Conservation (phyloP, 2,113 vertebrate species). For the Nibea coibor region DNA sequence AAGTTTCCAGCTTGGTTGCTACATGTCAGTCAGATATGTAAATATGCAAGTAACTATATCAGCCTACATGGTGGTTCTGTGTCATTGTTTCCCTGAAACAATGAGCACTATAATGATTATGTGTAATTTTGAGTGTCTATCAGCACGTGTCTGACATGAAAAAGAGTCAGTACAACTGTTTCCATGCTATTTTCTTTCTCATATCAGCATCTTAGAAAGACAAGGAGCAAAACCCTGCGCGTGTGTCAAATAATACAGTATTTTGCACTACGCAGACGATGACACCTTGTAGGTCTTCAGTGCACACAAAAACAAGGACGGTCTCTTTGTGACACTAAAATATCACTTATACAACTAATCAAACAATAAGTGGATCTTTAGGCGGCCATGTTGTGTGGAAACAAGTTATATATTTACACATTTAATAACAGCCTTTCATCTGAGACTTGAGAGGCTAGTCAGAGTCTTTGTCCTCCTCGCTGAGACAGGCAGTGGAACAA, state of each 20-base stretch:
- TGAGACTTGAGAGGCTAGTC: neutral
- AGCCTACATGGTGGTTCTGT: neutral
- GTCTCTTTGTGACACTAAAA: neutral
- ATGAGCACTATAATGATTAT: no score
- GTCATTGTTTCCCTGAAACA: no score
- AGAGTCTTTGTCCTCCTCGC: constrained; percentile 28
- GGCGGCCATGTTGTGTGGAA: neutral
- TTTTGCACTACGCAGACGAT: neutral
- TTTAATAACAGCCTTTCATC: constrained; percentile 41
- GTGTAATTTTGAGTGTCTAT: no score
- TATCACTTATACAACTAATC: neutral
- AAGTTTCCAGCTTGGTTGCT: no score
- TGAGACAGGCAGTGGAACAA: constrained; percentile 37
- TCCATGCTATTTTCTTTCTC: neutral
- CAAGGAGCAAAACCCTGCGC: neutral
- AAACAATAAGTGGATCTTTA: neutral
- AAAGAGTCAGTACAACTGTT: neutral
- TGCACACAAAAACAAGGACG: neutral
- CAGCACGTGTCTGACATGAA: neutral
- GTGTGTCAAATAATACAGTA: no score
- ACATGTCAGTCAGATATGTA: neutral
- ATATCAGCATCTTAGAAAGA: neutral
- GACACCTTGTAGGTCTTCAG: neutral
- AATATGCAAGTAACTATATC: neutral
- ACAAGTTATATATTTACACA: constrained; percentile 6